Evolutionary conservation across 2,113 vertebrate species (phyloP).

Genomic region (Neolamprologus ventralis): DNA sequence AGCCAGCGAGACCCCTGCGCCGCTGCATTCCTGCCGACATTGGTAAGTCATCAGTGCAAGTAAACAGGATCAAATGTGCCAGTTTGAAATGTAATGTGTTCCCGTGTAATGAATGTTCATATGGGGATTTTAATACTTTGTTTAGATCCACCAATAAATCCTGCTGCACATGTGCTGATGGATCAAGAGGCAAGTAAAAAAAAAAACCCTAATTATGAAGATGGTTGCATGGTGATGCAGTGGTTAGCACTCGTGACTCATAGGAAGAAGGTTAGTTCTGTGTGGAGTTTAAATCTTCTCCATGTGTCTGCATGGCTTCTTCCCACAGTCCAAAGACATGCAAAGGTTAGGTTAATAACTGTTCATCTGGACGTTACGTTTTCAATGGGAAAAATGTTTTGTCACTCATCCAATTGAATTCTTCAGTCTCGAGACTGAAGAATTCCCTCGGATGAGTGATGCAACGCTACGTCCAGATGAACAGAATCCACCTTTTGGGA

Average conservation of each 20-base stretch:
- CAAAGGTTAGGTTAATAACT: neutral
- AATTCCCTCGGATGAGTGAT: neutral
- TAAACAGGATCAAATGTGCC: neutral
- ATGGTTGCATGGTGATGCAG: neutral
- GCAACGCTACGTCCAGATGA: neutral
- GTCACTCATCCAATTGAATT: rapidly evolving
- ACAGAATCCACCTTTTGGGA: neutral
- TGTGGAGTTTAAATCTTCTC: neutral
- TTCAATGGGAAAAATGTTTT: neutral
- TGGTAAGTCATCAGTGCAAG: constrained; percentile 15
- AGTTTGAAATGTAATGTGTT: neutral
- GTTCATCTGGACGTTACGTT: neutral
- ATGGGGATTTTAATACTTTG: neutral
- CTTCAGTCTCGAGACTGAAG: neutral
- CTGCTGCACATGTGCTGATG: neutral
- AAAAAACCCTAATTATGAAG: neutral
- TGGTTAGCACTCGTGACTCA: neutral
- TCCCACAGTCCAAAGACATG: neutral
- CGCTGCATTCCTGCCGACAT: constrained; percentile 23
- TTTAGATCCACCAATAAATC: constrained; percentile 12
- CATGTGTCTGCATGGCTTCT: neutral
- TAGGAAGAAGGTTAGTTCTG: neutral
- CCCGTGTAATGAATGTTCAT: neutral
- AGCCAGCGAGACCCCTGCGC: constrained; percentile 71
- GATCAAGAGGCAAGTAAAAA: constrained; percentile 30